Evolutionary conservation across 2,113 vertebrate species (phyloP), one percentile per base, ranked within the genome.

Genomic region (Cepphus grylle): DNA sequence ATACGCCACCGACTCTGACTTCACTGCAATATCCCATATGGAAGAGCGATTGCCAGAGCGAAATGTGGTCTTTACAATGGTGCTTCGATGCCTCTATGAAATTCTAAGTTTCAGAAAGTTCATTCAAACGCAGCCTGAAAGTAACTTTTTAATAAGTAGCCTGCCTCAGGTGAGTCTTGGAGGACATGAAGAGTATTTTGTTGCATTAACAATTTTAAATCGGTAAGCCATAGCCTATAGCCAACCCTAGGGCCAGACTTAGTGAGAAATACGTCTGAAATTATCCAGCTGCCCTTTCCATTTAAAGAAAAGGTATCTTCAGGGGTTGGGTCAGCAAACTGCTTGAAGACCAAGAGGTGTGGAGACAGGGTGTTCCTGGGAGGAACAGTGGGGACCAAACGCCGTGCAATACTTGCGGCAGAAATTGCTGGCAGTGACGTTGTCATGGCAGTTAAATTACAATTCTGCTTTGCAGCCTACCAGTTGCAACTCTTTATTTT

Each of bases 381-480:
- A 74, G 14, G 52, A 43, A 9, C 9, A 15, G 2, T 4, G 15
- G 36, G 23, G 32, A 61, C 42, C 8, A 52, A 79, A 45, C 0
- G 0, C 17, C 8, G 2, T 32, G n/a, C 2, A 0, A 26, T n/a
- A 8, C 38, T 27, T 47, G 23, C 42, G 18, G 9, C 25, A 76
- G 15, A 32, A 53, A 26, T 42, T 42, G 32, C 20, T 47, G 45
- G 34, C 25, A 50, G 22, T 43, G 52, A 38, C 7, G 11, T 26
- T 73, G 72, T 36, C 27, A 63, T 27, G 27, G 15, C 25, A 78
- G 13, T 18, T 59, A 52, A 74, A 18, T 81, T 49, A 50, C 15
- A 63, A 5, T 32, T 88, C 50, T 55, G 12, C 21, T 67, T 67
- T 43, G 34, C 6, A 43, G 8, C 10, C 8, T 71, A 47, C 23